Conservation (phyloP, 2,113 vertebrate genomes). For the Psilopogon haemacephalus region DNA sequence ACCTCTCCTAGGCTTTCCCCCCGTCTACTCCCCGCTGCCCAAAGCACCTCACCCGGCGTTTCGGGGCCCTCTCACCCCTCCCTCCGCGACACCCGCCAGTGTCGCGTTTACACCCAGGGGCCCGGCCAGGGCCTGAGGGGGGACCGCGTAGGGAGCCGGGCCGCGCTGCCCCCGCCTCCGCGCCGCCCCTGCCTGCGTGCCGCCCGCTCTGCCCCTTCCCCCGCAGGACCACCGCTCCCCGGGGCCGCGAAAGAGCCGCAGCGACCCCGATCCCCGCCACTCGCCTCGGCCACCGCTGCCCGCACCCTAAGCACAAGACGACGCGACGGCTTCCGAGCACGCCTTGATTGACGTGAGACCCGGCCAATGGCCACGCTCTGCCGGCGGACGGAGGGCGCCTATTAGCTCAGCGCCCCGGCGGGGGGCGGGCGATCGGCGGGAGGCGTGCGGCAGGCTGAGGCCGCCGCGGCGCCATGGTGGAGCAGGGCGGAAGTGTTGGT, state of each 20-base stretch:
- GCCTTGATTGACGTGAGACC: accelerated
- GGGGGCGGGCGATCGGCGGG: accelerated
- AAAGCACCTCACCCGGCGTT: accelerated
- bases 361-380: accelerated
- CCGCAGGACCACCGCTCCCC: not conserved
- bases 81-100: accelerated
- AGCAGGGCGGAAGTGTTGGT: not conserved
- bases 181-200: not conserved
- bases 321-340: not conserved
- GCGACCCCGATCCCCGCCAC: not conserved
- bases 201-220: not conserved
- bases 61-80: not conserved
- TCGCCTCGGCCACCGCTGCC: not conserved
- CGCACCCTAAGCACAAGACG: not conserved
- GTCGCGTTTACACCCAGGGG: accelerated
- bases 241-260: no score
- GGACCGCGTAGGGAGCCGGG: not conserved
- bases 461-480: not conserved
- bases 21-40: accelerated
- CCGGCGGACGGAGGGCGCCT: accelerated
- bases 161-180: not conserved
- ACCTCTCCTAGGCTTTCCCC: not conserved
- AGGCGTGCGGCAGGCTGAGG: accelerated
- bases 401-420: not conserved
- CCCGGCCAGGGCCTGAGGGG: not conserved